Evolutionary conservation across 2,797 vertebrate species (phyloP).

Genomic region (Mareca strepera): DNA sequence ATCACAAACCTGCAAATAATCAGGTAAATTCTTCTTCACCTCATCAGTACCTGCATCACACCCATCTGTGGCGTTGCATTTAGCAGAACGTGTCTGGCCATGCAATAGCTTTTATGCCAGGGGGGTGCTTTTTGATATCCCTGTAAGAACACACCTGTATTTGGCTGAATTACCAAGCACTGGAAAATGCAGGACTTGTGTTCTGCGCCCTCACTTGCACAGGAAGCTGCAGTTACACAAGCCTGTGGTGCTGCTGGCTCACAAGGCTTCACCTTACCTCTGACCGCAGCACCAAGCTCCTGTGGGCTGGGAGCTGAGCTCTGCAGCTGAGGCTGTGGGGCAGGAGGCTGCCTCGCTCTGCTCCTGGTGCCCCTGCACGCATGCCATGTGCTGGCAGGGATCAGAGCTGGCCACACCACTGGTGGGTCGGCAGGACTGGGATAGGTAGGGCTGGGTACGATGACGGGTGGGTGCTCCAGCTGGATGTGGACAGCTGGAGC

Average conservation of each 20-base stretch:
- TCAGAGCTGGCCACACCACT: background rate
- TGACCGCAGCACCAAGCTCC: background rate
- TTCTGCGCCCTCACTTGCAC: accelerated
- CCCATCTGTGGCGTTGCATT: background rate
- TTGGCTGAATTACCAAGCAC: background rate
- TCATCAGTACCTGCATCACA: background rate
- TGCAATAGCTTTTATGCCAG: background rate
- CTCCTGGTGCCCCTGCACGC: background rate
- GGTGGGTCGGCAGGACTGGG: background rate
- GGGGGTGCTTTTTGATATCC: background rate
- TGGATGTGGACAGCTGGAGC: background rate
- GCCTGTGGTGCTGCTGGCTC: accelerated
- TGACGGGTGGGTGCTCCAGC: background rate
- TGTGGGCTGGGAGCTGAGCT: background rate
- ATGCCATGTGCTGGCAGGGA: background rate
- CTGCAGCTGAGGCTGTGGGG: accelerated
- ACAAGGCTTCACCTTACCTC: background rate
- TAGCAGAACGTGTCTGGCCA: background rate
- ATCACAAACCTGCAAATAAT: background rate
- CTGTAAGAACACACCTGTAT: background rate
- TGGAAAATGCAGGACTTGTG: accelerated
- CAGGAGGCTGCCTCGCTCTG: background rate
- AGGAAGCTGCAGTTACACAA: background rate
- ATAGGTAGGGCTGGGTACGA: background rate
- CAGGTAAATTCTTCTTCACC: background rate